Conservation (phyloP, 1,140 invertebrate species). For the Conus ventricosus region DNA sequence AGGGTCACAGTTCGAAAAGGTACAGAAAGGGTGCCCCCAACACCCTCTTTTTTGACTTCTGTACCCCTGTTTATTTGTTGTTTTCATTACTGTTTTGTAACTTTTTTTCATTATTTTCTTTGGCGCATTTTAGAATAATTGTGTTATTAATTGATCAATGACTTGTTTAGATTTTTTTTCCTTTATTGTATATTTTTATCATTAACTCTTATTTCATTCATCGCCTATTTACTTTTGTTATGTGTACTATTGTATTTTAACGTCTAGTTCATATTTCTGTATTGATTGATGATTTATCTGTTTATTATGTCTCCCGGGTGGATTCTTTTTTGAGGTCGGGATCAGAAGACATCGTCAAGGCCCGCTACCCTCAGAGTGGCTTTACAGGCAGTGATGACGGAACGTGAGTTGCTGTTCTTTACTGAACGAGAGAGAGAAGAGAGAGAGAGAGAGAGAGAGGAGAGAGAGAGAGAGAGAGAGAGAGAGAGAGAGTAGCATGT, state of each 20-base stretch:
- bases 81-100: too few species aligned
- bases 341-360: not conserved
- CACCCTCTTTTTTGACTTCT: too few species aligned
- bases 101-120: too few species aligned
- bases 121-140: too few species aligned
- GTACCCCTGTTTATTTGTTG: too few species aligned
- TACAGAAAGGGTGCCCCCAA: too few species aligned
- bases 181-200: not conserved
- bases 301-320: not conserved
- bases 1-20: too few species aligned
- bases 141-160: not conserved
- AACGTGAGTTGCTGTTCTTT: conserved; percentile 4
- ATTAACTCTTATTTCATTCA: not conserved
- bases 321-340: not conserved
- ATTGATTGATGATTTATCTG: too few species aligned
- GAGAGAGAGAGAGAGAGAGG: not conserved
- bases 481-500: not conserved
- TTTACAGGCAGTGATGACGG: not conserved
- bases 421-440: not conserved
- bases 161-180: too few species aligned
- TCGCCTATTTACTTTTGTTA: too few species aligned
- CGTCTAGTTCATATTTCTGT: too few species aligned
- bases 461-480: not conserved
- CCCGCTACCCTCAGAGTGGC: not conserved
- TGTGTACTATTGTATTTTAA: too few species aligned